Percentiles rank a stretch among this genome's conserved stretches.
Evolutionary conservation across 1,140 invertebrate genomes (phyloP).

Genomic region (Lepeophtheirus salmonis): DNA sequence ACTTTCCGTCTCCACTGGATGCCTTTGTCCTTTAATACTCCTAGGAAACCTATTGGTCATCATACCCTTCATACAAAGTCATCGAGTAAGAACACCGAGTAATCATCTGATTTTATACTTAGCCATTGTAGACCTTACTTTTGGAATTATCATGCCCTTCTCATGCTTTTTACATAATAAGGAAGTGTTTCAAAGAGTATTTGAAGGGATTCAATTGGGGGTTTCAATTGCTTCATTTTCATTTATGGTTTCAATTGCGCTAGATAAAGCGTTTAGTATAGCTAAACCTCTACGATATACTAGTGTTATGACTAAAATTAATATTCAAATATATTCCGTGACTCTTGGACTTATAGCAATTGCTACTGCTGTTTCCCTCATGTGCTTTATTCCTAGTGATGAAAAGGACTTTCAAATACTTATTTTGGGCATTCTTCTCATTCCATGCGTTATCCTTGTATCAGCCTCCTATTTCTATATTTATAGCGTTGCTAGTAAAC

Average conservation of each 20-base stretch:
- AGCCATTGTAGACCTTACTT: not conserved
- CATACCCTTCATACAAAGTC: slow-evolving; percentile 3
- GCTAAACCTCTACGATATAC: slow-evolving; percentile 9
- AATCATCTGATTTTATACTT: slow-evolving; percentile 9
- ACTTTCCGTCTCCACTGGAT: not conserved
- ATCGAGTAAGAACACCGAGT: not conserved
- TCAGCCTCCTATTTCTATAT: not conserved
- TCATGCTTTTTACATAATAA: not conserved
- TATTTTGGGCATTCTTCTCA: not conserved
- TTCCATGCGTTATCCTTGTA: not conserved
- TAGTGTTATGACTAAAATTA: not conserved
- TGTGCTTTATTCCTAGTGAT: not conserved
- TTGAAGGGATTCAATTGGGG: not conserved
- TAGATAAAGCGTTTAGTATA: not conserved
- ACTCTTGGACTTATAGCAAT: not conserved
- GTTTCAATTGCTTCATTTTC: not conserved
- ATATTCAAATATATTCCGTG: not conserved
- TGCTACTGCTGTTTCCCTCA: not conserved
- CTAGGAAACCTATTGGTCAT: slow-evolving; percentile 9
- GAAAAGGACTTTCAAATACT: not conserved
- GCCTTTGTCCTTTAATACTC: not conserved
- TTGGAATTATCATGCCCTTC: not conserved
- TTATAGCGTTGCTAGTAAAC: not conserved
- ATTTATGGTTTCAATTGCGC: not conserved
- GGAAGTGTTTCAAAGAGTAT: not conserved